Base-by-base conservation (phyloP, 2,113 vertebrate species). In the Rhinolophus sinicus region DNA sequence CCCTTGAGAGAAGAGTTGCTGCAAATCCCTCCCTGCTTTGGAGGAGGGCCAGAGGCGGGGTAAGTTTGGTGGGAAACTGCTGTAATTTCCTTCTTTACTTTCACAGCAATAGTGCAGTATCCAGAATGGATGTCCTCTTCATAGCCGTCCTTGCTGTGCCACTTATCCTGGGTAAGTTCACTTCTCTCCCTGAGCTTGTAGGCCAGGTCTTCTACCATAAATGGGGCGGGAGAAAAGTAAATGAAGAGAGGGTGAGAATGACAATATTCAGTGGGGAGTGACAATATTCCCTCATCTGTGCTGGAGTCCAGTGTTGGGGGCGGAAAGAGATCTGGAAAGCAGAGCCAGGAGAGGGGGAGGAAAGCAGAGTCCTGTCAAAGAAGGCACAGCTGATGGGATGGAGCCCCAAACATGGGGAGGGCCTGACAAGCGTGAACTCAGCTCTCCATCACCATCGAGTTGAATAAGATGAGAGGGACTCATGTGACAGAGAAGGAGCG, bases 11-110 rank as follows among this genome's bases (percentile, higher is more conserved):
- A 90, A 65, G 54, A 83, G 78, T 54, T 18, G 24, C 76, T 60
- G 38, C 28, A 78, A 86, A 54, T 94, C 81, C 83, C 54, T 82
- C 89, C 76, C 54, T 33, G 44, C 88, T 44, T 73, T 40, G 38
- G 47, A 87, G 89, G 81, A 73, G 89, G 33, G 28, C 80, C 52
- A 50, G 69, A 88, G 97, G 95, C 90, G 96, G 97, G 60, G 52
- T 76, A 72, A 95, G 75, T 89, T 84, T 88, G 90, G 87, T 96
- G 92, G 94, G 97, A 98, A 98, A 97, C 72, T 44, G 21, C 58
- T 83, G 97, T 88, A 93, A 97, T 89, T 97, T 97, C 97, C 97
- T 97, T 89, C 97, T 94, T 95, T n/a, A 88, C 89, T 96, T 93
- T 86, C 64, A 89, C 58, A 76, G 89, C 64, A 11, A n/a, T 80